Percentiles rank a stretch among this genome's conserved stretches.
phyloP scores from a whole-genome alignment of 2,888 invertebrate genomes.

The Ormyrus nitidulus region DNA sequence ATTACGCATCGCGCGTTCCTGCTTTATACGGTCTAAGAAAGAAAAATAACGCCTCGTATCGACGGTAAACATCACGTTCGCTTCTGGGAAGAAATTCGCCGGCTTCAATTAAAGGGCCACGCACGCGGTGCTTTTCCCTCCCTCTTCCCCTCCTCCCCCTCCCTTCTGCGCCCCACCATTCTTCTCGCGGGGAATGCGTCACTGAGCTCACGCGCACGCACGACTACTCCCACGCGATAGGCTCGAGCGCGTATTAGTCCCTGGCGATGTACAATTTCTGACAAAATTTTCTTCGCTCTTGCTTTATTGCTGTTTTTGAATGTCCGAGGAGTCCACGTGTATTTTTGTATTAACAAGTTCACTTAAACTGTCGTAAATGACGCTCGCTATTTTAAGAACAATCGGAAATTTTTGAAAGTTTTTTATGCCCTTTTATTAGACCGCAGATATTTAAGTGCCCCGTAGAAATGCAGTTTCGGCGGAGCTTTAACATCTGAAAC shows the following conservation, averaged over 20 bases:
- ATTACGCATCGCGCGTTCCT: no score
- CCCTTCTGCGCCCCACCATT: no score
- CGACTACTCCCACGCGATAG: not conserved
- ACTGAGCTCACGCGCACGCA: conserved; percentile 19
- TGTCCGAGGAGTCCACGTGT: not conserved
- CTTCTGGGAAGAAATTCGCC: conserved; percentile 43
- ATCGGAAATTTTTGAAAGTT: no score
- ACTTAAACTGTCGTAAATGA: no score
- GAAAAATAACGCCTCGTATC: not conserved
- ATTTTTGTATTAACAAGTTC: not conserved
- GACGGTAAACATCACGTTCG: conserved; percentile 35
- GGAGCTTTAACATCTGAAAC: no score
- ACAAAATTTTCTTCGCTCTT: not conserved
- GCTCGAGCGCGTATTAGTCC: not conserved
- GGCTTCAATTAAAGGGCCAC: conserved; percentile 44
- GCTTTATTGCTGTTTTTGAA: not conserved
- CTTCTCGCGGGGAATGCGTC: conserved; percentile 8
- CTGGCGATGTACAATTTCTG: not conserved
- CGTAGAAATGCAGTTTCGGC: no score
- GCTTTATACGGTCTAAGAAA: not conserved
- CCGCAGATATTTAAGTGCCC: no score
- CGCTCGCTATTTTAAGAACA: no score
- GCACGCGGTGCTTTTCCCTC: conserved; percentile 8
- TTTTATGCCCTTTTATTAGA: no score
- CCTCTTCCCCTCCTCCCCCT: no score